Evolutionary conservation across 2,888 invertebrate species (phyloP).

Genomic region (Eupithecia subumbrata): DNA sequence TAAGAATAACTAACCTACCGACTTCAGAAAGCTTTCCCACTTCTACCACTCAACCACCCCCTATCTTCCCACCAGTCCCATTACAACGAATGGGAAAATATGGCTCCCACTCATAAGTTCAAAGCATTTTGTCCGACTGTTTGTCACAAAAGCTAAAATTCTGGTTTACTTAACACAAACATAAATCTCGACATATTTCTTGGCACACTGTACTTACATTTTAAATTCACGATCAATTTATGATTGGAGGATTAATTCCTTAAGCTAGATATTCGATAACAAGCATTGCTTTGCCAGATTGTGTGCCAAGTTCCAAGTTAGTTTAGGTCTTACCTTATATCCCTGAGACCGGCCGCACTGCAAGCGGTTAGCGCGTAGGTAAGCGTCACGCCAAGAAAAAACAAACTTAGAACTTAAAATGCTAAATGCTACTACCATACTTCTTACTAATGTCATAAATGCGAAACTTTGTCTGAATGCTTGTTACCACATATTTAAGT

Average conservation of each 20-base stretch:
- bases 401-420: too few relatives aligned
- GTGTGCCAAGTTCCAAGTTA: neutral
- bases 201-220: conserved; percentile 16
- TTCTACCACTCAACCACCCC: neutral
- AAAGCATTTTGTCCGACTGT: conserved; percentile 3
- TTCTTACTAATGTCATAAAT: too few relatives aligned
- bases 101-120: neutral
- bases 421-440: too few relatives aligned
- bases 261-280: neutral
- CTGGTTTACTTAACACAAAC: neutral
- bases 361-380: neutral
- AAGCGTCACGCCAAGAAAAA: too few relatives aligned
- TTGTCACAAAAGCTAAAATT: neutral
- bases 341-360: neutral
- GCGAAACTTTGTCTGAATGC: too few relatives aligned
- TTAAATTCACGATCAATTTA: conserved; percentile 17
- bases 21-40: neutral
- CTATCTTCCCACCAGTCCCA: neutral
- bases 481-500: too few relatives aligned
- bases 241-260: conserved; percentile 19
- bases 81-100: neutral
- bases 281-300: neutral
- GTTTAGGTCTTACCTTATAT: neutral
- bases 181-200: conserved; percentile 12
- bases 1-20: too few relatives aligned